Percentiles rank a stretch among this genome's conserved stretches.
Evolutionary conservation across 2,888 invertebrate species (phyloP).

Genomic region (Euplagia quadripunctaria): DNA sequence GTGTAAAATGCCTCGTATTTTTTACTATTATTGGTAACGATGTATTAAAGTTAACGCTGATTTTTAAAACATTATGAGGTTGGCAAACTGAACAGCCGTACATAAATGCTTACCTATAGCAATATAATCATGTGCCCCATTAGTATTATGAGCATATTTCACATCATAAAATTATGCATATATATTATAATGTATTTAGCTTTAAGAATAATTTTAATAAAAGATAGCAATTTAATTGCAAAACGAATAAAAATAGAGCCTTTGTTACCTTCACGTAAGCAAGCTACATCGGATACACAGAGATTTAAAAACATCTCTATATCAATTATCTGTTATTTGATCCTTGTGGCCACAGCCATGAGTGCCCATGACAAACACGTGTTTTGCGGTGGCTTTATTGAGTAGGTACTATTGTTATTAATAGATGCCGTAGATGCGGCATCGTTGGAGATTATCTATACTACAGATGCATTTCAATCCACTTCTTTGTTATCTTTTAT

Average conservation of each 20-base stretch:
- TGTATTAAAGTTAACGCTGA: too few species aligned
- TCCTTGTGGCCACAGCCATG: neutral
- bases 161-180: too few species aligned
- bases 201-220: too few species aligned
- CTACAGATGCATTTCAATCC: neutral
- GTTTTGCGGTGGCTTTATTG: constrained; percentile 28
- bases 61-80: too few species aligned
- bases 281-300: neutral
- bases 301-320: constrained; percentile 2
- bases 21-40: too few species aligned
- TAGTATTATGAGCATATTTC: too few species aligned
- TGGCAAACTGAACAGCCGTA: too few species aligned
- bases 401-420: neutral
- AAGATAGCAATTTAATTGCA: neutral
- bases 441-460: neutral
- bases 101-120: too few species aligned
- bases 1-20: too few species aligned
- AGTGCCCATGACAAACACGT: constrained; percentile 8
- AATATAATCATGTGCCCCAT: too few species aligned
- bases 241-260: neutral
- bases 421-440: neutral
- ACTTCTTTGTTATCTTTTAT: neutral
- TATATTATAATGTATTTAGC: too few species aligned
- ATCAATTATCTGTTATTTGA: constrained; percentile 7
- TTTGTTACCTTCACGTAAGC: neutral